Percentiles rank a stretch among this genome's conserved stretches.
phyloP scores from a whole-genome alignment of 35 echinoderm and acorn worm genomes.

The Eucidaris tribuloides region DNA sequence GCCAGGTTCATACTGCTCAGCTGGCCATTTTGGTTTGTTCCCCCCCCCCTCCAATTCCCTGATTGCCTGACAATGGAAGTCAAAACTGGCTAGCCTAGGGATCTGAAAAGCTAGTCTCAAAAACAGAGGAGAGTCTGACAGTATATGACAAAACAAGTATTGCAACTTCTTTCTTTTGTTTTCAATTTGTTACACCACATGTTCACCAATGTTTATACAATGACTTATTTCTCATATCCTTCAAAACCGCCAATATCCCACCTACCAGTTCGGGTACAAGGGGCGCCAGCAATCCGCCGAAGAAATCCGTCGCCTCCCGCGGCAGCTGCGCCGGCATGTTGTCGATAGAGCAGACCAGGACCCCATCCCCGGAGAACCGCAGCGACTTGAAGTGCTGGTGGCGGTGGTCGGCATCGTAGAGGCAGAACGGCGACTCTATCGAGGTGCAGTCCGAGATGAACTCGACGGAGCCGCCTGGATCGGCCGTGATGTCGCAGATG shows the following conservation, averaged over 20 bases:
- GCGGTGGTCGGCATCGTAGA: constrained; percentile 82
- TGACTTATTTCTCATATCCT: too few relatives aligned
- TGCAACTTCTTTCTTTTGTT: too few relatives aligned
- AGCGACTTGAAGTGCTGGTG: constrained; percentile 89
- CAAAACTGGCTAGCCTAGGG: too few relatives aligned
- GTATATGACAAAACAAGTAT: too few relatives aligned
- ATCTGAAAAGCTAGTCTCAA: too few relatives aligned
- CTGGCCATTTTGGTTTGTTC: too few relatives aligned
- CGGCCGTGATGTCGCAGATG: constrained; percentile 97
- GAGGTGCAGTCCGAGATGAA: constrained; percentile 87
- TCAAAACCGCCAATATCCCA: neutral
- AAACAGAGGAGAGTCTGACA: too few relatives aligned
- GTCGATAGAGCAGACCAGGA: constrained; percentile 88
- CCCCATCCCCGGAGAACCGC: constrained; percentile 96
- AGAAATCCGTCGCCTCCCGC: constrained; percentile 93
- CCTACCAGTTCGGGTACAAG: constrained; percentile 88
- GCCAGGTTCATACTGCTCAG: too few relatives aligned
- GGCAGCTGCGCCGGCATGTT: constrained; percentile 96
- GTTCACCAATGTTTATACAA: too few relatives aligned
- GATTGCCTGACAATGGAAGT: too few relatives aligned
- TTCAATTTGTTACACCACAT: too few relatives aligned
- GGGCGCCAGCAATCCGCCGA: constrained; percentile 61
- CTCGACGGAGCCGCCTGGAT: constrained; percentile 94
- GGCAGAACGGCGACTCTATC: constrained; percentile 82
- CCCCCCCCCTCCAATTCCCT: too few relatives aligned